Evolutionary conservation across 2,888 invertebrate genomes (phyloP).

Genomic region (Siphlonurus alternatus): DNA sequence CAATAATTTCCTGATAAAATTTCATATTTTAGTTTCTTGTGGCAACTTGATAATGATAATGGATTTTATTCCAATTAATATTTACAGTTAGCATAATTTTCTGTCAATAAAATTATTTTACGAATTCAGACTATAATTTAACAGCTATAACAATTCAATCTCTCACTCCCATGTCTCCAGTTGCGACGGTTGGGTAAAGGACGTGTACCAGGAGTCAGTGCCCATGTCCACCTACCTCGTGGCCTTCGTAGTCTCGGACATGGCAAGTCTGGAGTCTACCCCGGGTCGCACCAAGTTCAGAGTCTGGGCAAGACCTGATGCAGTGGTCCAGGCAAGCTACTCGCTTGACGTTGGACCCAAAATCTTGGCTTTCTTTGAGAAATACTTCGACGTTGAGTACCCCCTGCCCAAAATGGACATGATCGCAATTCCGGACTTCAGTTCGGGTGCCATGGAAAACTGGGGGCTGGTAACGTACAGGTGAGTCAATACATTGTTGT

Average conservation of each 20-base stretch:
- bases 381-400: conserved; percentile 53
- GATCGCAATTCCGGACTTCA: conserved; percentile 84
- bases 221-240: conserved; percentile 70
- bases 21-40: too few species aligned
- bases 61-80: too few species aligned
- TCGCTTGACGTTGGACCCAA: conserved; percentile 59
- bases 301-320: conserved; percentile 58
- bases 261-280: conserved; percentile 35
- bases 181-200: conserved; percentile 13
- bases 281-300: conserved; percentile 32
- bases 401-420: conserved; percentile 74
- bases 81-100: too few species aligned
- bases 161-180: too few species aligned
- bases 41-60: too few species aligned
- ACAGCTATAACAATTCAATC: too few species aligned
- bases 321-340: conserved; percentile 55
- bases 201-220: conserved; percentile 36
- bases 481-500: too few species aligned
- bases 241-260: conserved; percentile 68
- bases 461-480: conserved; percentile 75
- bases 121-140: too few species aligned
- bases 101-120: too few species aligned
- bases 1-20: too few species aligned
- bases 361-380: conserved; percentile 52
- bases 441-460: conserved; percentile 75